Evolutionary conservation across 2,797 vertebrate species (phyloP).

Genomic region (Hafferia zeledoni): DNA sequence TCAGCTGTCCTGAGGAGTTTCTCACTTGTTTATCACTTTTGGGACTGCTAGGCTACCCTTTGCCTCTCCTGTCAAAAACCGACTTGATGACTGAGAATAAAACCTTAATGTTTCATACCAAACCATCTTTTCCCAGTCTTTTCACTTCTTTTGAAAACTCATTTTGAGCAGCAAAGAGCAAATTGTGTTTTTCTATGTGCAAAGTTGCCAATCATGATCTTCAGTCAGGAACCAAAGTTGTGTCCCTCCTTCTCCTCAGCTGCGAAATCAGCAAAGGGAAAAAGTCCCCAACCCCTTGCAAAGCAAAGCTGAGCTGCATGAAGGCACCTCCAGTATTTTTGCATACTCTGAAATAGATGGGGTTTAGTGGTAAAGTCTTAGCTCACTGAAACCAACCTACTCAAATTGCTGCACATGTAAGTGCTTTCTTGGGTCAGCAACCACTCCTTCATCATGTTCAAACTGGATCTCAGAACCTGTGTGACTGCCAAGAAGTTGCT

Average conservation of each 20-base stretch:
- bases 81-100: not conserved
- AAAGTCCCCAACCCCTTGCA: not conserved
- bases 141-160: not conserved
- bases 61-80: not conserved
- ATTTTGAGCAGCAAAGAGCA: not conserved
- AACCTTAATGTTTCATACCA: not conserved
- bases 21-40: slow-evolving; percentile 21
- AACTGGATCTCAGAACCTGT: not conserved
- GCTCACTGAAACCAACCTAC: not conserved
- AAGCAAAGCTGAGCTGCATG: not conserved
- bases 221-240: not conserved
- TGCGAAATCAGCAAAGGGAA: not conserved
- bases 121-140: not conserved
- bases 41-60: not conserved
- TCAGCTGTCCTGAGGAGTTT: slow-evolving; percentile 14
- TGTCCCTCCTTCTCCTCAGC: not conserved
- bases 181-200: not conserved
- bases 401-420: not conserved
- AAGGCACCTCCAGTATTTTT: not conserved
- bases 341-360: not conserved
- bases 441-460: not conserved
- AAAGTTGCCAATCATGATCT: not conserved
- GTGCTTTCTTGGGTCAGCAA: not conserved
- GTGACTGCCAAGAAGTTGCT: not conserved
- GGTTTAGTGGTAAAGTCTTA: not conserved